A percentile compares a stretch with the other conserved stretches of the same genome.
phyloP scores from a whole-genome alignment of 2,113 vertebrate genomes.

The Furnarius figulus region DNA sequence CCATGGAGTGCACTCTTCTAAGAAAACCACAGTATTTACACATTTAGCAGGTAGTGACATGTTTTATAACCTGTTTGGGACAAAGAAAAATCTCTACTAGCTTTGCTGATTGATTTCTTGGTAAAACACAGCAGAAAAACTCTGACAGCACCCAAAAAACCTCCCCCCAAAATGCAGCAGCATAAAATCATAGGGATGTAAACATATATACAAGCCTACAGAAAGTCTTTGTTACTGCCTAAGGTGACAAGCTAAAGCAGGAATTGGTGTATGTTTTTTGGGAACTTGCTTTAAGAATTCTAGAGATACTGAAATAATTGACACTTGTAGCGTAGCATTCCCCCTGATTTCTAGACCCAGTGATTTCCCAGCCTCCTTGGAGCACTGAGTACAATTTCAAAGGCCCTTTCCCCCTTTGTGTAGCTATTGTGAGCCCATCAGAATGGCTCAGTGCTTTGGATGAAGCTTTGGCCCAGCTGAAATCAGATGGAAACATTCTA shows the following conservation, averaged over 20 bases:
- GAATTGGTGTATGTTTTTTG: neutral
- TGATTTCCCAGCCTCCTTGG: neutral
- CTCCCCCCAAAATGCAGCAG: neutral
- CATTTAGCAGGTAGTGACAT: neutral
- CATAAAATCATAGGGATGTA: neutral
- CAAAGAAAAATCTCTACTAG: neutral
- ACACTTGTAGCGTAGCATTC: neutral
- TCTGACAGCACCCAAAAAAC: neutral
- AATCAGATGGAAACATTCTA: neutral
- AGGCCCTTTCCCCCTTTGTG: neutral
- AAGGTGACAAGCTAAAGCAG: neutral
- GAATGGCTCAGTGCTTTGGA: neutral
- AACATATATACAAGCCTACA: neutral
- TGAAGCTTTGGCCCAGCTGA: neutral
- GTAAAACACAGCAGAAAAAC: neutral
- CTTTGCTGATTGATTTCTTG: neutral
- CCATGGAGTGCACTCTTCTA: neutral
- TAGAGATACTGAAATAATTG: neutral
- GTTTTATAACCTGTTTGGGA: neutral
- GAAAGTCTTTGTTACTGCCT: neutral
- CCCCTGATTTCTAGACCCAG: neutral
- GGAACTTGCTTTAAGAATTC: neutral
- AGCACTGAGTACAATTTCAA: neutral
- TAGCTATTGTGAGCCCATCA: neutral
- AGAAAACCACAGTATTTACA: neutral